Percentiles rank a stretch among this genome's conserved stretches.
Evolutionary conservation across 2,888 invertebrate genomes (phyloP).

Genomic region (Cheilosia vernalis): DNA sequence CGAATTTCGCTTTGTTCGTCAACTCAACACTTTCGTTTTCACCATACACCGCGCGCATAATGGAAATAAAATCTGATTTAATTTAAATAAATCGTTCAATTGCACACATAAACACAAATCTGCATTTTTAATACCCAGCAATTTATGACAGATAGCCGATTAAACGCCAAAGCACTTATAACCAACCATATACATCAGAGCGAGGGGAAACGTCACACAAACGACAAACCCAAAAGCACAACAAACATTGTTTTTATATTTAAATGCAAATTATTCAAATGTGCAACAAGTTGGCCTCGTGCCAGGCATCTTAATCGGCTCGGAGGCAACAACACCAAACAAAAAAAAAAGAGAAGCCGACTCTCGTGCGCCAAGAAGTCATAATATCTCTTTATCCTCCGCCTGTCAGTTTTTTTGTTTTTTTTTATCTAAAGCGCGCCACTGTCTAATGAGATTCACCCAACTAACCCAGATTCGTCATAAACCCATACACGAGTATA

Average conservation of each 20-base stretch:
- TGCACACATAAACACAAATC: constrained; percentile 51
- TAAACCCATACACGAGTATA: constrained; percentile 55
- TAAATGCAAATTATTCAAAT: constrained; percentile 75
- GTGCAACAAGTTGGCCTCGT: constrained; percentile 75
- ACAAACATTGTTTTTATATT: constrained; percentile 39
- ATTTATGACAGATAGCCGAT: constrained; percentile 60
- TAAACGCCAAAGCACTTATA: constrained; percentile 70
- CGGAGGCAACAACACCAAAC: constrained; percentile 16
- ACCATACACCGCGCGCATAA: background rate
- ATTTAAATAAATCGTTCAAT: constrained; percentile 57
- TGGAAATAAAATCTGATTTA: background rate
- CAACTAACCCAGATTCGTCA: constrained; percentile 74
- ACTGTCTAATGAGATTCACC: constrained; percentile 71
- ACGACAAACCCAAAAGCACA: constrained; percentile 16
- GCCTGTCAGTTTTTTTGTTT: constrained; percentile 15
- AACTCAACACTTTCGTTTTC: constrained; percentile 4
- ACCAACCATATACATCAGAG: constrained; percentile 12
- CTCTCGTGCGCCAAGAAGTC: constrained; percentile 62
- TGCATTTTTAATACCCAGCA: constrained; percentile 59
- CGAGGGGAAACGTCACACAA: background rate
- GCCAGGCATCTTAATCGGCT: constrained; percentile 72
- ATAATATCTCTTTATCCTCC: constrained; percentile 54
- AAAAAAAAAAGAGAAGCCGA: background rate
- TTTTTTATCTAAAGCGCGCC: background rate
- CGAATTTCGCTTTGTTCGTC: constrained; percentile 4